Base-by-base conservation (phyloP, 2,797 vertebrate genomes). In the Xenops minutus region DNA sequence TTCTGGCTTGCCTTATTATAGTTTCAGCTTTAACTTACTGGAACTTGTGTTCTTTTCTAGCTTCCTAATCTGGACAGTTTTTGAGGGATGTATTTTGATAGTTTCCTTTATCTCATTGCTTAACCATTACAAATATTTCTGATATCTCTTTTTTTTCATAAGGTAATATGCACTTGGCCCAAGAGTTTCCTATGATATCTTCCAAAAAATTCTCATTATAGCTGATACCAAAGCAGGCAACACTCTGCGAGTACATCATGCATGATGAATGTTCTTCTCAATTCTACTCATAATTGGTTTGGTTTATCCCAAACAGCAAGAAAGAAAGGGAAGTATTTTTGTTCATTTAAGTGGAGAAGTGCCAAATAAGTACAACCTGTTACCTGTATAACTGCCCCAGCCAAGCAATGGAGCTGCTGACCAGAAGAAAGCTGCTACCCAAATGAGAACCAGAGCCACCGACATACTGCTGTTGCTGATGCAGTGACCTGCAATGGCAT, bases 331-430 rank as follows among this genome's bases (percentile, higher is more conserved):
- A 81, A 92, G 12, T 22, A 64, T 46, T 41, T 86, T 52, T 84
- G n/a, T 37, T 73, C 10, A 69, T 5, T 54, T 41, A 76, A 85
- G 56, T 20, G 56, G 29, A 82, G 48, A 82, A n/a, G 14, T 46
- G 55, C 43, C 63, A 63, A 4, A 46, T n/a, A 48, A 30, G 34
- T 14, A 46, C 14, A 63, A 61, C 13, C 19, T 46, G 52, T 97
- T 97, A 99, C 99, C 99, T 98, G 98, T 99, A 95, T 98, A 99
- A 95, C 99, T 99, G 91, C 99, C 99, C 99, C 99, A 99, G 96
- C 99, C 99, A 49, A 99, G 71, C 62, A 99, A 58, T 6, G 99
- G 99, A 69, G 98, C 98, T 36, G 96, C 97, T 4, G 99, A 98
- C 99, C 99, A 99, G 98, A 99, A 99, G 91, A 98, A 85, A 5